Base-by-base conservation (phyloP, 2,797 vertebrate genomes). In the Cetoscarus ocellatus region DNA sequence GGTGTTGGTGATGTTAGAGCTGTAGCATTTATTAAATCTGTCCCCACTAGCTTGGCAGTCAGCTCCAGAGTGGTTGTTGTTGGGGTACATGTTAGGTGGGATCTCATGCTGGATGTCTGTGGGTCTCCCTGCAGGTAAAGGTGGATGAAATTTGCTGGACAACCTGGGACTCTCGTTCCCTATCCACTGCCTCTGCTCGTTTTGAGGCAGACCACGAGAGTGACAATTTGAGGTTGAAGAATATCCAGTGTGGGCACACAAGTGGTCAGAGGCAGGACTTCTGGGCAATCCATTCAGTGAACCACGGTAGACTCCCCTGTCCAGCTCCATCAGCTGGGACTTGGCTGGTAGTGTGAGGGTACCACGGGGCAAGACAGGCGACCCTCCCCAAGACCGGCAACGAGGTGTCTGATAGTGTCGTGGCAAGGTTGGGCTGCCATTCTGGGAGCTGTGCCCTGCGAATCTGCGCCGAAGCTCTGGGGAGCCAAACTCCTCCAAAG, bases 401-500 rank as follows among this genome's bases (percentile, higher is more conserved):
- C 61, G 82, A 13, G 84, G 68, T 57, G 87, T 78, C 47, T 80
- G 86, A 60, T 81, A 81, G 17, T 80, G 77, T 5, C 62, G 54
- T 1, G 82, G 73, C 7, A 88, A 12, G 14, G 74, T 73, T 0
- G 86, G 87, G 50, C 81, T 86, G 45, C 27, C 18, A 10, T 55
- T 72, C 17, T 89, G 80, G 49, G 73, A 40, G 13, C 36, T 39
- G 8, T 74, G 72, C 47, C 56, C 69, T 11, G 55, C 73, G 54
- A 90, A 76, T 50, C 72, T 79, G 6, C 66, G 84, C n/a, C 69
- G 82, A 1, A 93, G 65, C 42, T 92, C 85, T 14, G 93, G 91
- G 0, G 94, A 93, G 50, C 92, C 92, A 60, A 93, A 94, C 45
- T 94, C 93, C 43, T 93, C 87, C 64, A 93, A 66, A 8, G 93